phyloP scores from a whole-genome alignment of 2,888 invertebrate genomes.

The Metalampra italica region DNA sequence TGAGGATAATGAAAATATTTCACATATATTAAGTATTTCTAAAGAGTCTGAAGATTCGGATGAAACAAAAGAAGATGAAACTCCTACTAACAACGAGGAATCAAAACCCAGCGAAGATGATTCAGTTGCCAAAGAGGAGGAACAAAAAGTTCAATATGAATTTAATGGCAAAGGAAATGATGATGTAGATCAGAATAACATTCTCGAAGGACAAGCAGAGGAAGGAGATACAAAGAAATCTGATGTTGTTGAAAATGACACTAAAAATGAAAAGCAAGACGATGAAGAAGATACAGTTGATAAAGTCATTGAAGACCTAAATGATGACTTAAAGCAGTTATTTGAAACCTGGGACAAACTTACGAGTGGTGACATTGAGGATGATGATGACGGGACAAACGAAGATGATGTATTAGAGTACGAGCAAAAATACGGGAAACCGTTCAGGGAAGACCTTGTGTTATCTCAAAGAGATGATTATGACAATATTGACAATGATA shows the following conservation, averaged over 20 bases:
- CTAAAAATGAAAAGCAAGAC: slow-evolving; percentile 1
- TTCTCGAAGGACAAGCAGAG: too few species aligned
- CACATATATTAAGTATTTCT: background rate
- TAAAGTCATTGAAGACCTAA: slow-evolving; percentile 41
- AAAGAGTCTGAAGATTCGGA: background rate
- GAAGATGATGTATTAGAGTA: slow-evolving; percentile 23
- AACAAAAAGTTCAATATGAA: background rate
- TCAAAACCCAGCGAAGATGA: background rate
- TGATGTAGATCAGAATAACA: background rate
- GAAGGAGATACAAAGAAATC: too few species aligned
- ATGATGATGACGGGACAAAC: slow-evolving; percentile 16
- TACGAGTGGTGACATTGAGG: slow-evolving; percentile 14
- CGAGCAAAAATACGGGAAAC: slow-evolving; percentile 28
- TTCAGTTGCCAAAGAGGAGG: background rate
- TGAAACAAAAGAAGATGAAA: background rate
- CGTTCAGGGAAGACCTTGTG: slow-evolving; percentile 24
- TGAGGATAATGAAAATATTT: background rate
- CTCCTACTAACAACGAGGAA: background rate
- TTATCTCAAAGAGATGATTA: slow-evolving; percentile 23
- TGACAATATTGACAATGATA: slow-evolving; percentile 28
- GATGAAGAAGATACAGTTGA: slow-evolving; percentile 13
- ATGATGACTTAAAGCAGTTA: slow-evolving; percentile 45
- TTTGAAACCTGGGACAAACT: slow-evolving; percentile 45
- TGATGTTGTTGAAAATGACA: background rate
- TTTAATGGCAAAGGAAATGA: background rate